Conservation (phyloP, 2,888 invertebrate genomes). For the Steinernema carpocapsae region DNA sequence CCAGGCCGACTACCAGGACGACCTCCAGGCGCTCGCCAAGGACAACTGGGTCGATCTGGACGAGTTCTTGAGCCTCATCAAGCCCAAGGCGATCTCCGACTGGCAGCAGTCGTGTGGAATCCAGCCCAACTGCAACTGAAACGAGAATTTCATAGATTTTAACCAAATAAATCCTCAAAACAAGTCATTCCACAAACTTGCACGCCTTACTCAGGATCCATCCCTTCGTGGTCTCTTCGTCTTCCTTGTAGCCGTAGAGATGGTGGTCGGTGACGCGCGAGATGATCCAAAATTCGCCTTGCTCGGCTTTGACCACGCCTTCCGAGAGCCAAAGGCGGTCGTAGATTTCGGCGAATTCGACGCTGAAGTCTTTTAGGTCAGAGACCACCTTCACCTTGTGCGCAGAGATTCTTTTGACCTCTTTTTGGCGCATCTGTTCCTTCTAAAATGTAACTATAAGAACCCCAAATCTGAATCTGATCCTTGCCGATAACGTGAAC, state of each 20-base stretch:
- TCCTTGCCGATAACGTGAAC: neutral
- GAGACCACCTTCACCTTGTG: too few relatives aligned
- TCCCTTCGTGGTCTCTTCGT: neutral
- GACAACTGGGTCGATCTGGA: slow-evolving; percentile 16
- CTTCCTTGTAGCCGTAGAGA: neutral
- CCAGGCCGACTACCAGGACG: slow-evolving; percentile 9
- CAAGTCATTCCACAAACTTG: neutral
- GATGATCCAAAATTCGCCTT: neutral
- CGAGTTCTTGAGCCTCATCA: slow-evolving; percentile 28
- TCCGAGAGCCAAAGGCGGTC: slow-evolving; percentile 12
- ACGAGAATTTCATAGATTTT: neutral
- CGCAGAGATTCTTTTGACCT: neutral
- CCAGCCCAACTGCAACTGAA: neutral
- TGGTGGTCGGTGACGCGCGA: neutral
- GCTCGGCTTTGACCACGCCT: neutral
- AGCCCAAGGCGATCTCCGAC: neutral
- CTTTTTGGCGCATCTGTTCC: neutral
- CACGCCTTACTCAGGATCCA: neutral
- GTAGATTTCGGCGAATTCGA: neutral
- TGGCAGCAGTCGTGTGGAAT: slow-evolving; percentile 13
- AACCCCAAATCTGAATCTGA: too few relatives aligned
- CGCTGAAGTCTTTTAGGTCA: neutral
- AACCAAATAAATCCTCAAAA: too few relatives aligned
- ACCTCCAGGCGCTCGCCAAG: too few relatives aligned
- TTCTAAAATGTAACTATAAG: neutral